These are phyloP conservation scores for Drosophila hawaiiensis DNA, from an alignment of 2,888 invertebrate genomes.

Conservation along the genomic window DNA sequence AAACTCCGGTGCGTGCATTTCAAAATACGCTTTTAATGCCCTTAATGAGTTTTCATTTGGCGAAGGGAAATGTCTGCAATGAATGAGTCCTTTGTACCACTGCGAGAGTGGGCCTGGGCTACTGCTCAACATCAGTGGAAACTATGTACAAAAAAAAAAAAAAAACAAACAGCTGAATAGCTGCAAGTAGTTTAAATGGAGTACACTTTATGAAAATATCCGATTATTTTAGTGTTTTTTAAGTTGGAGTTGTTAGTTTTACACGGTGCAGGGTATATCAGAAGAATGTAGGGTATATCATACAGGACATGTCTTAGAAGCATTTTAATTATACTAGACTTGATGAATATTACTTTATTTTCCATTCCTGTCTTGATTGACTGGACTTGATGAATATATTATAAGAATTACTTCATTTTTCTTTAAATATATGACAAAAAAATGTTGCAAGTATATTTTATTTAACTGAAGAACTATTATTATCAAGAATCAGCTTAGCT, in stretches of 20 bases:
- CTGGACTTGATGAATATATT: neutral
- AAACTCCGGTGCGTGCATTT: conserved; percentile 53
- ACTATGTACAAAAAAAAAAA: conserved; percentile 22
- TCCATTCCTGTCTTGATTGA: neutral
- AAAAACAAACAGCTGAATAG: neutral
- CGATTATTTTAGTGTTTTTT: neutral
- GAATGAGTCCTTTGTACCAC: conserved; percentile 30
- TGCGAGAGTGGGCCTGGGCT: neutral
- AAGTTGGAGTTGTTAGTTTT: neutral
- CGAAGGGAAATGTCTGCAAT: conserved; percentile 31
- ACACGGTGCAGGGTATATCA: neutral
- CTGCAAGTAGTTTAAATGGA: conserved; percentile 22
- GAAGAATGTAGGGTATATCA: neutral
- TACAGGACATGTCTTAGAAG: neutral
- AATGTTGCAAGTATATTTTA: neutral
- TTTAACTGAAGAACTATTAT: neutral
- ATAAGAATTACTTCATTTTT: neutral
- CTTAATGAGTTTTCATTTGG: conserved; percentile 69
- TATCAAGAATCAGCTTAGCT: neutral
- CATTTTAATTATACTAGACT: too few relatives aligned
- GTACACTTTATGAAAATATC: neutral
- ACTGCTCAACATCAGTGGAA: conserved; percentile 28
- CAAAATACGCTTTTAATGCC: conserved; percentile 71
- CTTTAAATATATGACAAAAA: neutral
- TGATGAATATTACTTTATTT: too few relatives aligned